phyloP scores from a whole-genome alignment of 2,797 vertebrate species.

The Anguilla anguilla region DNA sequence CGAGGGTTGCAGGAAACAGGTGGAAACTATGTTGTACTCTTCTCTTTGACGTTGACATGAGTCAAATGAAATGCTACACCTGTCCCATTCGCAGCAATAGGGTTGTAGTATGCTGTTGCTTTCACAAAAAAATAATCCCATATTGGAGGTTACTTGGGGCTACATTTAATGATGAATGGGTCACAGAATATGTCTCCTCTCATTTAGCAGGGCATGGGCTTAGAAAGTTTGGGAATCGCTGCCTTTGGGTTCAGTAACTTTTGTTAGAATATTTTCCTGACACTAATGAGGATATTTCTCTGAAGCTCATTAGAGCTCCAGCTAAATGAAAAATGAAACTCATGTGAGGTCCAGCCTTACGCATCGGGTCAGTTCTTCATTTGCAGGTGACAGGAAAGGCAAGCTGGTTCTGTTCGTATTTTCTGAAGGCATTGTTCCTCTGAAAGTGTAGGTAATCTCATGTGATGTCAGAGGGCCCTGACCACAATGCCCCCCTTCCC shows the following conservation, averaged over 20 bases:
- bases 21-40: neutral
- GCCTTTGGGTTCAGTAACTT: neutral
- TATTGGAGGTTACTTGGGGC: neutral
- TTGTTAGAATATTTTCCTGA: neutral
- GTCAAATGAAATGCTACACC: no score
- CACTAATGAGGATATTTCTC: neutral
- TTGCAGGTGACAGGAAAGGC: neutral
- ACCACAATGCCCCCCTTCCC: neutral
- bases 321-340: no score
- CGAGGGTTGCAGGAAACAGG: neutral
- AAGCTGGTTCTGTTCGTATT: neutral
- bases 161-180: neutral
- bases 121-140: neutral
- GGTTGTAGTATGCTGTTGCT: neutral
- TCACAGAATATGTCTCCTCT: neutral
- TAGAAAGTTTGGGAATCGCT: neutral
- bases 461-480: slow-evolving; percentile 7
- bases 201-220: neutral
- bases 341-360: no score
- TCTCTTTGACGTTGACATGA: no score
- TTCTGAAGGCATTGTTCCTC: neutral
- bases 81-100: no score
- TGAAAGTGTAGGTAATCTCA: neutral
- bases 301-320: no score
- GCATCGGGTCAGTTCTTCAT: no score